Percentiles rank a stretch among this genome's conserved stretches.
These are phyloP conservation scores for Phallusia fumigata DNA, from an alignment of 23 tunicate genomes.

Conservation along the genomic window DNA sequence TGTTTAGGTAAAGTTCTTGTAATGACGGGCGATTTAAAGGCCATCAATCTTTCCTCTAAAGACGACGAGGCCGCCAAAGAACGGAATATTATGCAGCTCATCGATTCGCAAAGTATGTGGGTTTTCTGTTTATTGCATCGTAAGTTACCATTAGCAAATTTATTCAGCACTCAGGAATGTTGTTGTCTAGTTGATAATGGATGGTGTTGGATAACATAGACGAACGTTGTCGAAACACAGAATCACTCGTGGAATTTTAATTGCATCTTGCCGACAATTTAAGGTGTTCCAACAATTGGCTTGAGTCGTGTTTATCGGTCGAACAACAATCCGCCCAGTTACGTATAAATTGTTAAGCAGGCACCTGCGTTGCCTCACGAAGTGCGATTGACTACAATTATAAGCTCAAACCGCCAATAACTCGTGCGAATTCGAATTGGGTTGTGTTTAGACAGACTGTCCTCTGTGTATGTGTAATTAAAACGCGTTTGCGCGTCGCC, in stretches of 20 bases:
- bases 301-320: too few relatives aligned
- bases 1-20: slow-evolving; percentile 20
- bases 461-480: background rate
- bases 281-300: too few relatives aligned
- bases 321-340: too few relatives aligned
- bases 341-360: background rate
- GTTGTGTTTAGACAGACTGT: background rate
- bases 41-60: slow-evolving; percentile 23
- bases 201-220: too few relatives aligned
- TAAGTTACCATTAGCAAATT: too few relatives aligned
- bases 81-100: background rate
- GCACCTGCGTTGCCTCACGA: background rate
- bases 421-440: background rate
- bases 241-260: too few relatives aligned
- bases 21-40: slow-evolving; percentile 16
- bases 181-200: too few relatives aligned
- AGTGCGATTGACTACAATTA: background rate
- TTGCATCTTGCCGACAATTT: too few relatives aligned
- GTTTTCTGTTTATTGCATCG: too few relatives aligned
- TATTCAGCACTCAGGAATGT: too few relatives aligned
- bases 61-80: slow-evolving; percentile 23
- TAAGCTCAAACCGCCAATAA: background rate
- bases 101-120: slow-evolving; percentile 24
- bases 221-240: too few relatives aligned
- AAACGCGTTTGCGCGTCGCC: background rate